Base-by-base conservation (phyloP, 1,140 invertebrate genomes). In the Hycleus cichorii region DNA sequence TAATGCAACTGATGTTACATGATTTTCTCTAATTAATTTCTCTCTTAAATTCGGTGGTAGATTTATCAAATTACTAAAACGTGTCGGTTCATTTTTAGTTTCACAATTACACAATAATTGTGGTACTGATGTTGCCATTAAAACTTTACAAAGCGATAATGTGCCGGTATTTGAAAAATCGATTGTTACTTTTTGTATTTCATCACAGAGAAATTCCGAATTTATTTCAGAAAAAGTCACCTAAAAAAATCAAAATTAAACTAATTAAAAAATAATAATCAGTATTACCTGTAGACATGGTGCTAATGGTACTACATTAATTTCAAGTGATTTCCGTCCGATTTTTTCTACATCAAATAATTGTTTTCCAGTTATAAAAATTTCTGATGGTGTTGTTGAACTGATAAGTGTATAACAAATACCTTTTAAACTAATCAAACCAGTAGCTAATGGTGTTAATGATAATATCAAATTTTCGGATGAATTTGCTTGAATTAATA, bases 111-210 rank as follows among this genome's bases (percentile, higher is more conserved):
- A 80, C 67, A 90, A 79, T 48, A 87, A 77, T 62, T 86, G 81
- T 0, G 88, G 86, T 65, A 83, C 80, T 2, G 82, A 83, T 0
- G 84, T 84, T 3, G 82, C 84, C 25, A 91, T 70, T 55, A 84
- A 75, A 24, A 91, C 74, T 64, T 83, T 83, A 47, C 78, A 78
- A 62, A 91, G 72, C 2, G 83, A 75, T 9, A 83, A 78, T 18
- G 80, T 81, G 8, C 89, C 88, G 32, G 80, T 76, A 67, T 91
- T 92, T 44, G 78, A 79, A 27, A 91, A 78, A 51, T 84, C 81
- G 2, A 91, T 76, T 44, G 81, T 79, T 4, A 90, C 72, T 32
- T 74, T 78, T 65, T 84, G 81, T 39, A 91, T 76, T 73, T 91
- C 88, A 4, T 88, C 87, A 66, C 84, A 85, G 43, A 90, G 73